Evolutionary conservation across 2,888 invertebrate species (phyloP), one percentile per base, ranked within the genome.

Genomic region (Deilephila porcellus): DNA sequence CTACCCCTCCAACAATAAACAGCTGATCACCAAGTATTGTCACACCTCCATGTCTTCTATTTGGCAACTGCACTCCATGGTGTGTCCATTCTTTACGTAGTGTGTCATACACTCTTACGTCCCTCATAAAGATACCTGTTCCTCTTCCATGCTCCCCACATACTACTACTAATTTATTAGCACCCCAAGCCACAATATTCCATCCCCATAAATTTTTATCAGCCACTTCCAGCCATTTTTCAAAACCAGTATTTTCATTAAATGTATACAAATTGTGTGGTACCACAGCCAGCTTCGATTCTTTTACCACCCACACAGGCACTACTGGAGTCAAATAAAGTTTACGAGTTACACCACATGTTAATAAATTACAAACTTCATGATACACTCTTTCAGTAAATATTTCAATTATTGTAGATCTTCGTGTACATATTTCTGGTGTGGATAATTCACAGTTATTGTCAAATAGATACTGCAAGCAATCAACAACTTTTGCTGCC

Each of bases 161-260:
- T 4, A 91, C 91, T 34, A 92, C 80, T 0, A 93, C 87, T 29
- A 94, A 75, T 76, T 87, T 92, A 6, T 86, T 88, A 11, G 85
- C 79, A 4, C 92, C 91, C 92, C 93, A 94, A 1, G 86, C 79
- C 0, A 85, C 81, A n/a, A 92, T 78, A 81, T 84, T 91, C 93
- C 93, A 94, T 3, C 94, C 94, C 94, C 94, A 94, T 59, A 93
- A 79, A 73, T 86, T 83, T 53, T 86, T 89, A n/a, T 92, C 90
- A 4, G 87, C 86, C 3, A 93, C 86, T 78, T 93, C 90, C 56
- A 93, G 73, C 90, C 91, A 94, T 60, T 86, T 82, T 5, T 86
- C 80, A 75, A 92, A 91, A 1, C 89, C 91, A 14, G 72, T 78
- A 2, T 85, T 81, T 70, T 85, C 78, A 3, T 77, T 81, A 79